Percentiles rank a stretch among this genome's conserved stretches.
Conservation (phyloP, 2,888 invertebrate species). For the Lysandra bellargus region DNA sequence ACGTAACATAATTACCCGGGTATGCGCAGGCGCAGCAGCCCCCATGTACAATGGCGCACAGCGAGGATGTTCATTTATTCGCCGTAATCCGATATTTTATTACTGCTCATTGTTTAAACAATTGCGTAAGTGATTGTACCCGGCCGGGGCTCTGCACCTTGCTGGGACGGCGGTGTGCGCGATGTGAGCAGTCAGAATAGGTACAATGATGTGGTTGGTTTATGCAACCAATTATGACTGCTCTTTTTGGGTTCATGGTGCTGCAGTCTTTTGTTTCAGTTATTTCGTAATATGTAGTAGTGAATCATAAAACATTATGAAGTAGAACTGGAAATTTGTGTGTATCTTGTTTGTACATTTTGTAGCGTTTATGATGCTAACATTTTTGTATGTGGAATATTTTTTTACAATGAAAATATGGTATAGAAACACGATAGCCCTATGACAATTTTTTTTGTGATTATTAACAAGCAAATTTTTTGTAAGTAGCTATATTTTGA, state of each 20-base stretch:
- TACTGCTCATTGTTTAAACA: constrained; percentile 75
- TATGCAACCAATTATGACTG: neutral
- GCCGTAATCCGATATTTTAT: constrained; percentile 75
- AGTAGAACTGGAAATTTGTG: too few species aligned
- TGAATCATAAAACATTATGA: too few species aligned
- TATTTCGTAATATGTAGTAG: too few species aligned
- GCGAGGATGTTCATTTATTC: constrained; percentile 62
- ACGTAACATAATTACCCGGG: constrained; percentile 42
- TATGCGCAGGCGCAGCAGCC: constrained; percentile 41
- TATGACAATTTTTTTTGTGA: too few species aligned
- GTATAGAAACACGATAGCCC: too few species aligned
- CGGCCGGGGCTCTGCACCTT: constrained; percentile 63
- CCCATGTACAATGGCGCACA: constrained; percentile 49
- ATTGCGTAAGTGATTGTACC: constrained; percentile 78
- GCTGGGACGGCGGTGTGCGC: constrained; percentile 47
- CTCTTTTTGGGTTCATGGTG: neutral
- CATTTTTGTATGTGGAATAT: too few species aligned
- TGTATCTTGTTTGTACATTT: too few species aligned
- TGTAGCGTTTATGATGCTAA: too few species aligned
- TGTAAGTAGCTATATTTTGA: too few species aligned
- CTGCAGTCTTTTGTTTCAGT: neutral
- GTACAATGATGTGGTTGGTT: neutral
- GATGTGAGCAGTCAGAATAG: constrained; percentile 33
- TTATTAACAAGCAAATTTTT: too few species aligned
- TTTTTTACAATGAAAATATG: too few species aligned